phyloP scores from a whole-genome alignment of 2,797 vertebrate genomes.

The Pseudochirops corinnae region DNA sequence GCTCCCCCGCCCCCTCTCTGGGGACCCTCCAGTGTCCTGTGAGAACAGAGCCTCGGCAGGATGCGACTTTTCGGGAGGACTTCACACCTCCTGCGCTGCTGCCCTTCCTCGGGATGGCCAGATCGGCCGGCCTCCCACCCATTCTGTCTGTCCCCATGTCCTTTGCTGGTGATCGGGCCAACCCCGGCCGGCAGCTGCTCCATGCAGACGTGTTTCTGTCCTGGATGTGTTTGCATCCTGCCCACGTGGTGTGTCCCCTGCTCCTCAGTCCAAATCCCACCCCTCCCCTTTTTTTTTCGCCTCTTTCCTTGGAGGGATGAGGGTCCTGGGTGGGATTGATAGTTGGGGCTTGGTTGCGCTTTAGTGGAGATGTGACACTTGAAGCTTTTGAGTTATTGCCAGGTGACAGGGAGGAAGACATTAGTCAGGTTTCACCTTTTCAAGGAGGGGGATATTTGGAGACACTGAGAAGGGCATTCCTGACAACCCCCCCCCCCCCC shows the following conservation, averaged over 20 bases:
- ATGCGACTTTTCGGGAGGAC: slow-evolving; percentile 4
- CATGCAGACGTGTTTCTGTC: slow-evolving; percentile 75
- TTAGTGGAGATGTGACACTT: background rate
- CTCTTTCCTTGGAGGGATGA: slow-evolving; percentile 47
- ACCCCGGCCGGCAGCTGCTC: slow-evolving; percentile 50
- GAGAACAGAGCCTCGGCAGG: background rate
- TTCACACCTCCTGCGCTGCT: background rate
- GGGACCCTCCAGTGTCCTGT: slow-evolving; percentile 29
- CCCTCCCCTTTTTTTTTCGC: slow-evolving; percentile 60
- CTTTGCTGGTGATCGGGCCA: slow-evolving; percentile 57
- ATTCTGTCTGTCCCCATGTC: slow-evolving; percentile 55
- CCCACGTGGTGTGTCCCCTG: slow-evolving; percentile 78
- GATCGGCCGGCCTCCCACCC: slow-evolving; percentile 62
- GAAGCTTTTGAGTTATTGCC: background rate
- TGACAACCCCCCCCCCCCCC: background rate
- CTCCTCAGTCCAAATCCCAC: background rate
- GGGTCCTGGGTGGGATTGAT: slow-evolving; percentile 41
- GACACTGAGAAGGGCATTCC: background rate
- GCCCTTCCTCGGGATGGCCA: slow-evolving; percentile 16
- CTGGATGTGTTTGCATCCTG: slow-evolving; percentile 78
- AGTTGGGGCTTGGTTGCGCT: slow-evolving; percentile 57
- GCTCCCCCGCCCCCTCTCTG: slow-evolving; percentile 70
- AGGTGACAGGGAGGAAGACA: slow-evolving; percentile 35
- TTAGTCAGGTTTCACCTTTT: background rate
- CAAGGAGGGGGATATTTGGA: background rate